Conservation (phyloP, 2,113 vertebrate genomes). For the Oophaga pumilio region DNA sequence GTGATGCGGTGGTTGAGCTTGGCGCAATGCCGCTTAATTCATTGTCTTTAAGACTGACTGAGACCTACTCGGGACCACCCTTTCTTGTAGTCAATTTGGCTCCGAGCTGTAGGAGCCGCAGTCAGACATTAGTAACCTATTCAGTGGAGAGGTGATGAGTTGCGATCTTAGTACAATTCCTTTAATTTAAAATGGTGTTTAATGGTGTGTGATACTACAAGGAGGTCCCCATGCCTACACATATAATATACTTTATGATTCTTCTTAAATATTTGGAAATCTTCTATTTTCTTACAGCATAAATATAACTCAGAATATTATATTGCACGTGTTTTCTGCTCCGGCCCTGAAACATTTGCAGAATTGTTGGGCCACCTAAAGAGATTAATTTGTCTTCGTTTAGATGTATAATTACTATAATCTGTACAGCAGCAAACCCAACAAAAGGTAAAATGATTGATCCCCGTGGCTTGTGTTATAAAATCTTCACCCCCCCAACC, state of each 20-base stretch:
- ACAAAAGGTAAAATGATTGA: not conserved
- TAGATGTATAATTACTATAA: not conserved
- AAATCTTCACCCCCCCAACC: not conserved
- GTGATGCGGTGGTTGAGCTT: no score
- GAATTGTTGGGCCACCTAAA: not conserved
- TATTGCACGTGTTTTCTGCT: slow-evolving; percentile 32
- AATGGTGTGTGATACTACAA: not conserved
- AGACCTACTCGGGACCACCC: no score
- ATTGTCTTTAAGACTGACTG: no score
- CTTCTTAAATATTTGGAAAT: not conserved
- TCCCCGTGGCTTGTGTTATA: not conserved
- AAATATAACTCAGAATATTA: not conserved
- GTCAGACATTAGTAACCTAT: no score
- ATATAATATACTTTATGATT: not conserved
- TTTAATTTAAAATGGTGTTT: not conserved
- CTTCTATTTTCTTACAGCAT: not conserved
- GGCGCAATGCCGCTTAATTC: no score
- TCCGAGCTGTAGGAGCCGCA: no score
- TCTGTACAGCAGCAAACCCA: not conserved
- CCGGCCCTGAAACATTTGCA: slow-evolving; percentile 6
- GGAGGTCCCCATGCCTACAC: not conserved
- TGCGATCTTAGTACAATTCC: no score
- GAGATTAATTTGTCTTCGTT: not conserved
- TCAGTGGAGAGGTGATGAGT: no score
- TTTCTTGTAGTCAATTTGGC: no score